Evolutionary conservation across 2,113 vertebrate genomes (phyloP), one percentile per base, ranked within the genome.

Genomic region (Scomber scombrus): DNA sequence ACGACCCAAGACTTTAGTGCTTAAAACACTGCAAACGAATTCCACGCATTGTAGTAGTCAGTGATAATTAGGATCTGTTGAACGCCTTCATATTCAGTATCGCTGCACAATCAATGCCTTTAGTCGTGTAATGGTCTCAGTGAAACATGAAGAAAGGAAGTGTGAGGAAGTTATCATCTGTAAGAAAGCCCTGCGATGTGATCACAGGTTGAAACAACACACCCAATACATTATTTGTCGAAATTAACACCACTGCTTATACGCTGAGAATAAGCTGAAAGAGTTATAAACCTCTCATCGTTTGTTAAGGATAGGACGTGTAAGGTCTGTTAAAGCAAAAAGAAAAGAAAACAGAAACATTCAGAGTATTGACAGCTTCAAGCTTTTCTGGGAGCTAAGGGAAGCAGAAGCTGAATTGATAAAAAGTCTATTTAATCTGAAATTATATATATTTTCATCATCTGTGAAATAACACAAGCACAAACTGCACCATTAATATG

Each of bases 21-120:
- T 91, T 91, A 69, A 70, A 91, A 91, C 85, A 90, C 82, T 87
- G 89, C 84, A 90, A 93, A 90, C 58, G 52, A 89, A 91, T 92
- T 93, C 91, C 88, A 84, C 0, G 58, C 85, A 90, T 91, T 80
- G 86, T 84, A 80, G 80, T 85, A 75, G 88, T 93, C 90, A 91
- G 58, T 84, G 90, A 87, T 84, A 78, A 90, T 93, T 85, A 91
- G 85, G 80, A 88, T 93, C 84, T 82, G 75, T 34, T 65, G 73
- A 78, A 92, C 85, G 90, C 91, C 80, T 92, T 87, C 63, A 88
- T 88, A 90, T 90, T 84, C 79, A 86, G 74, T 77, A 75, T 81
- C 43, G 31, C 52, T 55, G 46, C 84, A 90, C 75, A 70, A 72
- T 69, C 85, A 81, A 78, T 66, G 45, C 71, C 57, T 85, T 82